phyloP scores from a whole-genome alignment of 2,113 vertebrate species.

The Nansenia antarctica region DNA sequence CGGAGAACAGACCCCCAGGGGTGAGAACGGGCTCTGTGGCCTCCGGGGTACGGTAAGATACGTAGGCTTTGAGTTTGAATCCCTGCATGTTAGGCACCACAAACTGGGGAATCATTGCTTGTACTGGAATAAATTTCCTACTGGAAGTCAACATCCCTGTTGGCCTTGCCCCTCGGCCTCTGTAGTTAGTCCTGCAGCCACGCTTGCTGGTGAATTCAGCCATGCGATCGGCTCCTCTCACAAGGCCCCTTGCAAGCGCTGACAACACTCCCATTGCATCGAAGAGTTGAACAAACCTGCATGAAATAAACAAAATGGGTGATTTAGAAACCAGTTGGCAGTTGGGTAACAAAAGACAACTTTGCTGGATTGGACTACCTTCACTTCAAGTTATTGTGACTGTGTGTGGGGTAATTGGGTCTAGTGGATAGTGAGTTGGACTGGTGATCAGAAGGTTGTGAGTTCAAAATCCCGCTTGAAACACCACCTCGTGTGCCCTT shows the following conservation, averaged over 20 bases:
- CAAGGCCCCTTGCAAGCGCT: slow-evolving; percentile 76
- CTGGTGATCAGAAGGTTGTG: too few species aligned
- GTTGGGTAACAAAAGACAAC: neutral
- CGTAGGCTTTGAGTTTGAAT: slow-evolving; percentile 90
- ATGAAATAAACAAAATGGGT: neutral
- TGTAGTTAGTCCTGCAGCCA: slow-evolving; percentile 81
- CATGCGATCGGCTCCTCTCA: slow-evolving; percentile 86
- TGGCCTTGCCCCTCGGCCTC: slow-evolving; percentile 78
- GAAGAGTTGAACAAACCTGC: neutral
- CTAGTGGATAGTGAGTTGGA: too few species aligned
- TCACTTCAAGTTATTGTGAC: too few species aligned
- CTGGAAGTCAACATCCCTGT: slow-evolving; percentile 70
- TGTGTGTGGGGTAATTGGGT: too few species aligned
- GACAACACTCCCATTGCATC: slow-evolving; percentile 85
- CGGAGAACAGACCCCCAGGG: slow-evolving; percentile 78
- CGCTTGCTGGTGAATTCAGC: slow-evolving; percentile 91
- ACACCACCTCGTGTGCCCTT: too few species aligned
- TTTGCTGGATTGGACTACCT: too few species aligned
- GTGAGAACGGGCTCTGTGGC: slow-evolving; percentile 78
- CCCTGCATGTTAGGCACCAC: slow-evolving; percentile 87
- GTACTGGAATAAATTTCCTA: slow-evolving; percentile 77
- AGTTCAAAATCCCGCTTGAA: too few species aligned
- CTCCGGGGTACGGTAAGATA: slow-evolving; percentile 79
- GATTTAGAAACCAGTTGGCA: neutral
- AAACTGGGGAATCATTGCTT: slow-evolving; percentile 85